Percentiles rank a stretch among this genome's conserved stretches.
phyloP scores from a whole-genome alignment of 2,888 invertebrate species.

The Cataglyphis albicans region DNA sequence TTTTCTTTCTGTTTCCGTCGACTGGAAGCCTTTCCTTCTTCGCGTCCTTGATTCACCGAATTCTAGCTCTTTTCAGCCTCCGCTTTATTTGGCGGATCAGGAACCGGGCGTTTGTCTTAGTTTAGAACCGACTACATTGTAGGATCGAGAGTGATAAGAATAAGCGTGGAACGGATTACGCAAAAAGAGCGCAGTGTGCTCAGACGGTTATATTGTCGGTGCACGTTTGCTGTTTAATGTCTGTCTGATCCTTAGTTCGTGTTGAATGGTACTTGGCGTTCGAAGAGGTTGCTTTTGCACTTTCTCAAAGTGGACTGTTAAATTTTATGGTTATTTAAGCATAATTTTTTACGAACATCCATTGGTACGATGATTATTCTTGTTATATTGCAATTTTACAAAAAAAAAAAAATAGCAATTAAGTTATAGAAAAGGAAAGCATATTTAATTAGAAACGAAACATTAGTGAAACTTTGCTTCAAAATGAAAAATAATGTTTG shows the following conservation, averaged over 20 bases:
- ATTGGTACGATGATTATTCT: neutral
- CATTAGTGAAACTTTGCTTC: neutral
- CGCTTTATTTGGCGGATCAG: constrained; percentile 29
- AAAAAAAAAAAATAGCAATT: neutral
- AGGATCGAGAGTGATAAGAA: constrained; percentile 35
- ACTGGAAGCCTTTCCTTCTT: neutral
- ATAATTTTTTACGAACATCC: neutral
- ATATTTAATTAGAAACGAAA: neutral
- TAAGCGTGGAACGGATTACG: constrained; percentile 26
- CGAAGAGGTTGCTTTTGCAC: neutral
- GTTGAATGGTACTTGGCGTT: neutral
- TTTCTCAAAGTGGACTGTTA: neutral
- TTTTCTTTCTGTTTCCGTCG: constrained; percentile 27
- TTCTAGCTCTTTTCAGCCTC: neutral
- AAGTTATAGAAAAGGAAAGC: neutral
- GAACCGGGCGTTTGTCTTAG: constrained; percentile 26
- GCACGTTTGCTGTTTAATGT: constrained; percentile 9
- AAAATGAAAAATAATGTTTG: neutral
- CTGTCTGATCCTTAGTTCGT: neutral
- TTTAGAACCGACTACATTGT: constrained; percentile 8
- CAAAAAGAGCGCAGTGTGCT: constrained; percentile 4
- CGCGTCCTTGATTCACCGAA: constrained; percentile 12
- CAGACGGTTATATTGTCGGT: neutral
- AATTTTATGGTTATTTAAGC: neutral
- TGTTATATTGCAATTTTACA: neutral